Percentiles rank a stretch among this genome's conserved stretches.
These are phyloP conservation scores for Syrista parreyssii DNA, from an alignment of 2,888 invertebrate genomes.

Conservation along the genomic window DNA sequence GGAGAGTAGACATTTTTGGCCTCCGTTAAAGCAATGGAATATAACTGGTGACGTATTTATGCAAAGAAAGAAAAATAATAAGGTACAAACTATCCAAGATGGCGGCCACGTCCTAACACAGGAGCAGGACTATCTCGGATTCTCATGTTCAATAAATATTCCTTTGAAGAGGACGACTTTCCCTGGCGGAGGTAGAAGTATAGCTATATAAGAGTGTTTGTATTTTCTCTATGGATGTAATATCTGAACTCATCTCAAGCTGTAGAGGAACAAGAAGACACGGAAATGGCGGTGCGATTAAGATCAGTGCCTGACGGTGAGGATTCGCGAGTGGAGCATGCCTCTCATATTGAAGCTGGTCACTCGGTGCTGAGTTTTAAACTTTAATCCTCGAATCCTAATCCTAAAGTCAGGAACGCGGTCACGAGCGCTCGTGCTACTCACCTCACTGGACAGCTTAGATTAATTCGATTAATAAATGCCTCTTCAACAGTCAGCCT, in stretches of 20 bases:
- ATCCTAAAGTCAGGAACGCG: slow-evolving; percentile 55
- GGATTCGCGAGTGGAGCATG: neutral
- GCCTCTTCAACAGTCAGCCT: slow-evolving; percentile 26
- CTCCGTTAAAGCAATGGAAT: neutral
- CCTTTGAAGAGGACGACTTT: slow-evolving; percentile 21
- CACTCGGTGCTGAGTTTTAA: slow-evolving; percentile 24
- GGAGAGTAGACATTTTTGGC: slow-evolving; percentile 14
- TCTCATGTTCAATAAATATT: neutral
- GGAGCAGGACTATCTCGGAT: neutral
- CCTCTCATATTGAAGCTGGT: slow-evolving; percentile 16
- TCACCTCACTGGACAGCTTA: slow-evolving; percentile 50
- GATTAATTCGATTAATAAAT: slow-evolving; percentile 63
- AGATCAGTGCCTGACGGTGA: neutral
- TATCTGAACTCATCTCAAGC: neutral
- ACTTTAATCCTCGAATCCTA: slow-evolving; percentile 42
- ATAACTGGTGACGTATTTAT: neutral
- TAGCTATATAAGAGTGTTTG: neutral
- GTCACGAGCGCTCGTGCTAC: slow-evolving; percentile 61
- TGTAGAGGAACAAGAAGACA: neutral
- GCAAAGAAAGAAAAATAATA: neutral
- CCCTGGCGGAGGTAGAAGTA: slow-evolving; percentile 6
- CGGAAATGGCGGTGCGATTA: slow-evolving; percentile 1
- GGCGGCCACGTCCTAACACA: neutral
- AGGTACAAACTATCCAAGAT: neutral
- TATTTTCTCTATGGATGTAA: neutral